A percentile compares a stretch with the other conserved stretches of the same genome.
phyloP scores from a whole-genome alignment of 2,888 invertebrate species.

The Ryuthela nishihirai region DNA sequence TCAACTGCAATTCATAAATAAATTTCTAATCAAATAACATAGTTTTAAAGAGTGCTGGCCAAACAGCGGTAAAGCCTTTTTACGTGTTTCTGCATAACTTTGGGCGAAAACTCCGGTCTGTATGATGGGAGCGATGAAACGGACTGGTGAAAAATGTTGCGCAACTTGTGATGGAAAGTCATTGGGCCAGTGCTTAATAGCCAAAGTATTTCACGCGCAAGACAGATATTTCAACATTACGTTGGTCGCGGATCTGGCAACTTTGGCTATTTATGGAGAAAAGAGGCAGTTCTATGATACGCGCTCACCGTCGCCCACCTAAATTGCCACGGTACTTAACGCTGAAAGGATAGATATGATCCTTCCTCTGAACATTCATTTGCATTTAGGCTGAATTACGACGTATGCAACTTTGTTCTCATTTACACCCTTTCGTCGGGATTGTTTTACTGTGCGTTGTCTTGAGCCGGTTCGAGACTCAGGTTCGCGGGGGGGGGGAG shows the following conservation, averaged over 20 bases:
- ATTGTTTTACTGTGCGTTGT: no score
- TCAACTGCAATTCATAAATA: conserved; percentile 40
- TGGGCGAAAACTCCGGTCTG: background rate
- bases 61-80: conserved; percentile 39
- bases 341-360: conserved; percentile 32
- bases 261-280: background rate
- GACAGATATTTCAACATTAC: conserved; percentile 40
- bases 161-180: conserved; percentile 33
- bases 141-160: conserved; percentile 34
- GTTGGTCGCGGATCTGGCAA: conserved; percentile 21
- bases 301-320: conserved; percentile 27
- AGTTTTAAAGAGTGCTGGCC: conserved; percentile 39
- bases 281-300: conserved; percentile 10
- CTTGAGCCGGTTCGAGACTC: no score
- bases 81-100: conserved; percentile 40
- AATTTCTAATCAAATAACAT: conserved; percentile 41
- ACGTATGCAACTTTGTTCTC: conserved; percentile 34
- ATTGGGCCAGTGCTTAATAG: conserved; percentile 38
- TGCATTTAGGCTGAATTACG: conserved; percentile 38
- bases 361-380: conserved; percentile 32
- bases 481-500: no score
- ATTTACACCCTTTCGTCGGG: conserved; percentile 34
- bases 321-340: conserved; percentile 38
- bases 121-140: conserved; percentile 14
- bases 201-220: conserved; percentile 34